Base-by-base conservation (phyloP, 2,797 vertebrate genomes). In the Falco concolor region DNA sequence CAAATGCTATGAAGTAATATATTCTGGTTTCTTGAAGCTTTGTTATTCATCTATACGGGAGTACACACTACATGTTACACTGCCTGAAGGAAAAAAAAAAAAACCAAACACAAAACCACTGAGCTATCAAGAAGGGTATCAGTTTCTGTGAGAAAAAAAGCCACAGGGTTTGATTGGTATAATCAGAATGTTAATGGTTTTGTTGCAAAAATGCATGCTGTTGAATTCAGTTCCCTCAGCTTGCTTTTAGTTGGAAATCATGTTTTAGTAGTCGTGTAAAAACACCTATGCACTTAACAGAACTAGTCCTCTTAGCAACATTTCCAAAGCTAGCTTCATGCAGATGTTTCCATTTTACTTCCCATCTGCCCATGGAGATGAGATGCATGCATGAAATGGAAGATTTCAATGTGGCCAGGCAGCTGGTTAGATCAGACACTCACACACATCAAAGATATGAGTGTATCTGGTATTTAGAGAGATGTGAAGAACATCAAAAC, bases 401-500 rank as follows among this genome's bases (percentile, higher is more conserved):
- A 82, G 47, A 28, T 13, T 34, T 60, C n/a, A 2, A 0, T 78
- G 53, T 65, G 52, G 38, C 74, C 49, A 47, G 34, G 67, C 57
- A 65, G 52, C 45, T 47, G 30, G 22, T 45, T 53, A 59, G 45
- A n/a, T 44, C n/a, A 49, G 28, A 11, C 0, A 3, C n/a, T 78
- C 2, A 0, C 28, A 18, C 10, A 30, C 45, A 32, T 64, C 50
- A 34, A 57, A 64, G 57, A 47, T 70, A 56, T 0, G 9, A 61
- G 44, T 25, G 3, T 57, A 18, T 53, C 63, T 80, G 23, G 13
- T 59, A 75, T 57, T 69, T 42, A 53, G 68, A 79, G n/a, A 78
- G 50, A 38, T 0, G 1, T 16, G 28, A 57, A 69, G 28, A 14
- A 45, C 0, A 3, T 52, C 10, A 52, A 82, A 75, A 82, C 4